Conservation (phyloP, 2,797 vertebrate genomes). For the Pogonophryne albipinna region DNA sequence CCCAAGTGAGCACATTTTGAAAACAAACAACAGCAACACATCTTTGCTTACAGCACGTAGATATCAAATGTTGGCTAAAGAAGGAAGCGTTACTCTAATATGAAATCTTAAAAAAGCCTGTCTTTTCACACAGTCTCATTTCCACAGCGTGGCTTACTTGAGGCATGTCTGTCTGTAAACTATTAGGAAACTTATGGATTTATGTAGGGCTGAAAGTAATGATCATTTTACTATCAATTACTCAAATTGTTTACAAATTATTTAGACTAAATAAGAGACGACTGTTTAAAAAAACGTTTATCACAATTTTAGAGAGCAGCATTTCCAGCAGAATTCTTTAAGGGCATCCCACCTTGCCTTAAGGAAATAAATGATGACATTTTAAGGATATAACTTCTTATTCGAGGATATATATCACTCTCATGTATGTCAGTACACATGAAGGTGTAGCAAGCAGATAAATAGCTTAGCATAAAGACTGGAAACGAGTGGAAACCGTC, state of each 20-base stretch:
- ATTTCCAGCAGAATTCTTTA: too few species aligned
- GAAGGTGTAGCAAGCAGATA: neutral
- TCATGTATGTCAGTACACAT: too few species aligned
- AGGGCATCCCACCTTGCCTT: too few species aligned
- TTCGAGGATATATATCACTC: neutral
- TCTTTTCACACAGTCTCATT: neutral
- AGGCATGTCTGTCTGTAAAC: neutral
- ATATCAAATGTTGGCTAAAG: neutral
- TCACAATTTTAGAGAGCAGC: too few species aligned
- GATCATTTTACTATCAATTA: too few species aligned
- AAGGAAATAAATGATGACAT: neutral
- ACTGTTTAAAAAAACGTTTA: too few species aligned
- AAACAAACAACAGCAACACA: conserved; percentile 28
- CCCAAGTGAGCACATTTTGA: conserved; percentile 20
- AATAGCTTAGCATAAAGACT: neutral
- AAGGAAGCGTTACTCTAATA: neutral
- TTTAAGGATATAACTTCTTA: neutral
- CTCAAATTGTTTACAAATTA: too few species aligned
- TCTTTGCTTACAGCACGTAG: conserved; percentile 14
- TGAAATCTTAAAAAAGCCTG: neutral
- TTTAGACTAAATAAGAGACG: too few species aligned
- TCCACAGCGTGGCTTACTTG: neutral
- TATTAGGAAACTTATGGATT: neutral
- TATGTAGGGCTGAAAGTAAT: neutral
- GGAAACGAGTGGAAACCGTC: neutral